These are phyloP conservation scores for Acanthiza pusilla DNA, from an alignment of 2,797 vertebrate species.

Conservation along the genomic window DNA sequence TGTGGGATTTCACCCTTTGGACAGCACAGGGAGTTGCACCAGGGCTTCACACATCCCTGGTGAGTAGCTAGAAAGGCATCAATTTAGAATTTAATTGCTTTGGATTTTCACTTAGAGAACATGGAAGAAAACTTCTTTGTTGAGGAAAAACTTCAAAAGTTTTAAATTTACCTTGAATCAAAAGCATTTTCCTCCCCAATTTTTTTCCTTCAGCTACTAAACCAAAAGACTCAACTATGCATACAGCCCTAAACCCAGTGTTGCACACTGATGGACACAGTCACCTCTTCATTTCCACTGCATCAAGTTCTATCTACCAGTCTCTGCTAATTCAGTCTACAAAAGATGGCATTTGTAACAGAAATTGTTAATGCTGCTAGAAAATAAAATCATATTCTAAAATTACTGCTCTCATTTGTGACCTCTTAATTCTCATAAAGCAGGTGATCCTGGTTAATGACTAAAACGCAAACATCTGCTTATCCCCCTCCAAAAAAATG, in stretches of 20 bases:
- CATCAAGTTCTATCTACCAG: background rate
- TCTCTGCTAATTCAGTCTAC: background rate
- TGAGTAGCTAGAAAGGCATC: background rate
- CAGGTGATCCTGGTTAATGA: constrained; percentile 35
- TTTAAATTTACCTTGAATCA: background rate
- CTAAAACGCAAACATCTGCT: constrained; percentile 30
- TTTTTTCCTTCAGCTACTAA: background rate
- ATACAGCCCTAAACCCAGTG: background rate
- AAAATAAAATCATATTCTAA: constrained; percentile 20
- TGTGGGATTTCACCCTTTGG: background rate
- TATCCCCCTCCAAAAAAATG: background rate
- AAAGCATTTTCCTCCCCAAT: background rate
- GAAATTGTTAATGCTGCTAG: background rate
- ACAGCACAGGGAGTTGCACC: background rate
- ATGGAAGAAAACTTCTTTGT: background rate
- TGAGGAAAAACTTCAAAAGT: background rate
- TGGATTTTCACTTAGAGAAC: background rate
- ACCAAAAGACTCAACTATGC: background rate
- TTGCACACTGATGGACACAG: background rate
- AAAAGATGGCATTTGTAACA: background rate
- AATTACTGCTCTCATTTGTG: constrained; percentile 31
- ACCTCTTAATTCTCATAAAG: constrained; percentile 45
- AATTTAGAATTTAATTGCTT: background rate
- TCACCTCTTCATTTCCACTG: background rate
- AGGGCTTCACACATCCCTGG: background rate